Base-by-base conservation (phyloP, 2,888 invertebrate species). In the Nomada hirtipes region DNA sequence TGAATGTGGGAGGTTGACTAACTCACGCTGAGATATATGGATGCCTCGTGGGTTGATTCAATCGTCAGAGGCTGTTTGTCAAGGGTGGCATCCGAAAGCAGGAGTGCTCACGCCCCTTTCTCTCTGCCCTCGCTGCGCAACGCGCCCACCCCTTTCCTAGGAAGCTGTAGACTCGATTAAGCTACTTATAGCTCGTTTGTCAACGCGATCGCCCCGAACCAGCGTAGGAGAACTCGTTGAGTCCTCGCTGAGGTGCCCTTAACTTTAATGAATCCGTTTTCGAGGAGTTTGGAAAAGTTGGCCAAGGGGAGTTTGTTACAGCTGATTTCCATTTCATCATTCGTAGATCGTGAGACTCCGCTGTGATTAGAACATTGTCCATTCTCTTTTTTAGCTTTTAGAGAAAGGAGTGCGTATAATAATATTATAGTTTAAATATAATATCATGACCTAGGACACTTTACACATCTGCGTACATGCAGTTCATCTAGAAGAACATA, bases 11-110 rank as follows among this genome's bases (percentile, higher is more conserved):
- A 57, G 23, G 59, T 74, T 78, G 42, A 53, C 68, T 57, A 76
- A 73, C 67, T 50, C 64, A 53, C 18, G 68, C 60, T 44, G 59
- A 50, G 75, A 70, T 84, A 77, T 20, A 64, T 65, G 65, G 82
- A 72, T 84, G 82, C 84, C 79, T 83, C 70, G n/a, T 52, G 74
- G 84, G 88, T 83, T 85, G 87, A 88, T 89, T 89, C 88, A 89
- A 90, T 89, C 89, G 80, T 84, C 76, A 65, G 79, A 68, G 74
- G 74, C 77, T 83, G 88, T 90, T 89, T 88, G 89, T 90, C 89
- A 89, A 79, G 80, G 79, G 50, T 70, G 78, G 80, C 81, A 64
- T 76, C 63, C 82, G 75, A 83, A 85, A 77, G 85, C 86, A 79
- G 84, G 83, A 71, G 80, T 86, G 68, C 84, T 55, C 50, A 26